phyloP scores from a whole-genome alignment of 37 sponge, comb jelly and placozoan genomes.

The Corticium candelabrum region DNA sequence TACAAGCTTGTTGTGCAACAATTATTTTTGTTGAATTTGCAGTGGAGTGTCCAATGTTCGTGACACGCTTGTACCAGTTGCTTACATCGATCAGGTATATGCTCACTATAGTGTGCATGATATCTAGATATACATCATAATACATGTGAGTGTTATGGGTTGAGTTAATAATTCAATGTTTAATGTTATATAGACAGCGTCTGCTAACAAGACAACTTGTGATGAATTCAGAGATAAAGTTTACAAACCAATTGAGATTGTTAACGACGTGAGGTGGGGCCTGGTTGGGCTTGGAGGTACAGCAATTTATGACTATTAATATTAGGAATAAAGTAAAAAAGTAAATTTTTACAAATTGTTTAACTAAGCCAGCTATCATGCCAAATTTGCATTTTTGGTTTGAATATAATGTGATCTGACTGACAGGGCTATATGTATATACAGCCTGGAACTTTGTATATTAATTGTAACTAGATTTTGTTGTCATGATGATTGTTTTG shows the following conservation, averaged over 20 bases:
- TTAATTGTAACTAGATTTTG: no score
- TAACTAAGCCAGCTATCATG: no score
- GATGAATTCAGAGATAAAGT: not conserved
- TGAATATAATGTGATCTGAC: no score
- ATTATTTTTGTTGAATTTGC: conserved; percentile 45
- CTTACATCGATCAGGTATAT: not conserved
- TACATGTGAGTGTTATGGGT: not conserved
- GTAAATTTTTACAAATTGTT: no score
- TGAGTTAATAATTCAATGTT: not conserved
- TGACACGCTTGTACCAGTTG: not conserved
- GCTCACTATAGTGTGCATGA: no score
- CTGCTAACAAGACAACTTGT: not conserved
- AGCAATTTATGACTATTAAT: no score
- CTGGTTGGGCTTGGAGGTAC: conserved; percentile 1
- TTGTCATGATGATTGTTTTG: no score
- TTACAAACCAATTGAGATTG: not conserved
- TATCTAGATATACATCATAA: no score
- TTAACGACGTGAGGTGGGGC: not conserved
- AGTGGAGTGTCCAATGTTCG: not conserved
- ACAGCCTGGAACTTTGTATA: no score
- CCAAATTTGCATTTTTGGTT: no score
- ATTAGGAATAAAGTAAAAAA: no score
- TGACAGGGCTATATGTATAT: no score
- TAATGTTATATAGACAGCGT: not conserved
- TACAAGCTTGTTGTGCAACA: conserved; percentile 55